A percentile compares a stretch with the other conserved stretches of the same genome.
Evolutionary conservation across 2,888 invertebrate species (phyloP).

Genomic region (Galerucella calmariensis): DNA sequence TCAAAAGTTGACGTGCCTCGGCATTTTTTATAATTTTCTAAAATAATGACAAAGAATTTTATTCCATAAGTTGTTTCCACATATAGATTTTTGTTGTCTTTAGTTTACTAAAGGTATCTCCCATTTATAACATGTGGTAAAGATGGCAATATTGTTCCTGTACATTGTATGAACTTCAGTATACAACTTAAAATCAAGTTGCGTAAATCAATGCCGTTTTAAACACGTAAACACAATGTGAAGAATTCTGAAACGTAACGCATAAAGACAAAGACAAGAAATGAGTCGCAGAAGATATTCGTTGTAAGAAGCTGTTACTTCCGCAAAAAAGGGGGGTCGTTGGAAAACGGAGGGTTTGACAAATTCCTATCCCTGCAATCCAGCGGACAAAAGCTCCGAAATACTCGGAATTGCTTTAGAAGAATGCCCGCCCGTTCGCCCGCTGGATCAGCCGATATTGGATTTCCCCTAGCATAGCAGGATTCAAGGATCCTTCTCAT

Average conservation of each 20-base stretch:
- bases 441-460: constrained; percentile 62
- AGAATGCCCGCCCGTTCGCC: constrained; percentile 55
- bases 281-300: constrained; percentile 10
- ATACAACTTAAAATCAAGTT: neutral
- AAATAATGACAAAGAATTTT: too few species aligned
- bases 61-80: too few species aligned
- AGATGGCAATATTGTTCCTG: neutral
- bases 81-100: too few species aligned
- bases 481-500: constrained; percentile 50
- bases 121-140: too few species aligned
- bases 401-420: constrained; percentile 55
- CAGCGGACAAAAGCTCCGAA: constrained; percentile 60
- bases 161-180: neutral
- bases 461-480: constrained; percentile 60
- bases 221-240: constrained; percentile 3
- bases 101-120: too few species aligned
- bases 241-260: constrained; percentile 10
- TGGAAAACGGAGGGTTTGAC: constrained; percentile 43
- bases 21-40: too few species aligned
- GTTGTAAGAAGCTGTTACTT: constrained; percentile 26
- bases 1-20: too few species aligned
- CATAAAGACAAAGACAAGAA: constrained; percentile 15
- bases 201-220: neutral
- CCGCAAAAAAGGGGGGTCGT: constrained; percentile 28
- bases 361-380: constrained; percentile 62